These are phyloP conservation scores for Chlorospingus flavigularis DNA, from an alignment of 2,797 vertebrate genomes.

Conservation along the genomic window DNA sequence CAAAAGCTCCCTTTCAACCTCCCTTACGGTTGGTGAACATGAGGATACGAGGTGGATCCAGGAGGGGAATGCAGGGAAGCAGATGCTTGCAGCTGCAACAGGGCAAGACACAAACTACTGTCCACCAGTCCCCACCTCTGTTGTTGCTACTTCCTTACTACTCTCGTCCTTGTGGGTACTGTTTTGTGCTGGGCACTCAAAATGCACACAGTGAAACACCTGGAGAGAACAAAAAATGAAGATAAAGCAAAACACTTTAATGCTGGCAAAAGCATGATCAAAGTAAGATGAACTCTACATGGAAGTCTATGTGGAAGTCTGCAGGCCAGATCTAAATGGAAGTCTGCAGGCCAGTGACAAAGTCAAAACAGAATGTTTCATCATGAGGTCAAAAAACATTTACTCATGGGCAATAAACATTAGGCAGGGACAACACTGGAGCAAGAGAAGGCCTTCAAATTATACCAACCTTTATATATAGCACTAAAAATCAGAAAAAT, in stretches of 20 bases:
- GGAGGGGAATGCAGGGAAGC: conserved; percentile 76
- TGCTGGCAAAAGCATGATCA: not conserved
- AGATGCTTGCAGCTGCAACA: conserved; percentile 73
- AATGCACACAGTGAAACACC: conserved; percentile 99
- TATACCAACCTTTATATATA: not conserved
- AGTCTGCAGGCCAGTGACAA: not conserved
- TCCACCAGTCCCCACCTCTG: conserved; percentile 58
- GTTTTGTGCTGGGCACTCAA: conserved; percentile 92
- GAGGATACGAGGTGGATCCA: conserved; percentile 34
- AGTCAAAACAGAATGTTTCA: not conserved
- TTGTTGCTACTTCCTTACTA: conserved; percentile 71
- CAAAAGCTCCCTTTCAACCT: conserved; percentile 9
- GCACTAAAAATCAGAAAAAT: not conserved
- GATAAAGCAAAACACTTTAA: not conserved
- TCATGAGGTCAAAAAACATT: not conserved
- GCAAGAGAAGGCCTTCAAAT: not conserved
- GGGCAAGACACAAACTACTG: conserved; percentile 70
- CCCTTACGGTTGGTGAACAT: conserved; percentile 45
- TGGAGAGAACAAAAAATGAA: conserved; percentile 57
- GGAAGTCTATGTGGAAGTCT: not conserved
- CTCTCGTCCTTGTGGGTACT: conserved; percentile 81
- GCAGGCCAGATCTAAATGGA: not conserved
- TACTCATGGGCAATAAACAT: not conserved
- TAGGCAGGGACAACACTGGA: not conserved
- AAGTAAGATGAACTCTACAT: not conserved